Evolutionary conservation across 2,797 vertebrate species (phyloP), one percentile per base, ranked within the genome.

Genomic region (Spheniscus humboldti): DNA sequence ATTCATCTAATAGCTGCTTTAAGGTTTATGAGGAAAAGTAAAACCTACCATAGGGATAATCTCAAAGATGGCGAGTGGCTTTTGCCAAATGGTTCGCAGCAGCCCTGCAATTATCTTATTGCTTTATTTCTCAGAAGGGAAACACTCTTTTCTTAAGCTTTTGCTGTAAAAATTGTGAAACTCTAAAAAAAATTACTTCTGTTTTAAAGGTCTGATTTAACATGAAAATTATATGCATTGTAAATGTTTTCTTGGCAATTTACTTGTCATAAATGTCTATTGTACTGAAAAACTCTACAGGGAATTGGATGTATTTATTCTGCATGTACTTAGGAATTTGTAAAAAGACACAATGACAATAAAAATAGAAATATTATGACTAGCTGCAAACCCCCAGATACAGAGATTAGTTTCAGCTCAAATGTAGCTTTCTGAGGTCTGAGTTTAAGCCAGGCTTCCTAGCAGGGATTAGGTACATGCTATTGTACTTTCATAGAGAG

Each of bases 161-260:
- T 63, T 88, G 72, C 79, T 95, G 75, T 90, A 96, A 98, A 98
- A 96, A 95, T 85, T 83, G 82, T 75, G 82, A 85, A 95, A 78
- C 27, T 73, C 50, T 37, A 14, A 23, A 90, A 94, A 82, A 73
- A 93, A 91, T 35, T 4, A 52, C 62, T 80, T 96, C 72, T 96
- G 17, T 96, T 96, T 96, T 97, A 96, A 97, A 97, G 55, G 53
- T 92, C 67, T 91, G 94, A 84, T 80, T 97, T 97, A 95, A 92
- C 94, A 96, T 94, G 94, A 97, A 95, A 98, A 97, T 97, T 91
- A 94, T 96, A 89, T 93, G 84, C 90, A 95, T 78, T 96, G 71
- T 90, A 97, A 97, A 97, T 96, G 96, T 97, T 97, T 98, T 96
- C 94, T 95, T 95, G 92, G 91, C 83, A 96, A 98, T 98, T 97